Percentiles rank a stretch among this genome's conserved stretches.
Evolutionary conservation across 2,888 invertebrate species (phyloP).

Genomic region (Tineola bisselliella): DNA sequence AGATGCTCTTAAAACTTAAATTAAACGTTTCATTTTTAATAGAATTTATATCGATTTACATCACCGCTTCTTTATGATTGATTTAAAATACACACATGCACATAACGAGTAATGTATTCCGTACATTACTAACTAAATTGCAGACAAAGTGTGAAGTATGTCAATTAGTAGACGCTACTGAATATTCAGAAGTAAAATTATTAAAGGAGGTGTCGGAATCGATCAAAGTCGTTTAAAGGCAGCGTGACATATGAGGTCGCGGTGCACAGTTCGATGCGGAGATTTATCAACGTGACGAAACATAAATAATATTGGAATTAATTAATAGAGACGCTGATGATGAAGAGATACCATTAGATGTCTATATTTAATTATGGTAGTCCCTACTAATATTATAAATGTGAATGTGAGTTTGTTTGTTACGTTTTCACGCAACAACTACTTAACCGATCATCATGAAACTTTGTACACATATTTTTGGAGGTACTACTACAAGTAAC

Average conservation of each 20-base stretch:
- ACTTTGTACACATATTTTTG: too few relatives aligned
- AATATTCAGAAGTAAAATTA: constrained; percentile 1
- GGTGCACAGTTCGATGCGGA: not conserved
- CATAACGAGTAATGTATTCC: not conserved
- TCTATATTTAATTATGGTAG: not conserved
- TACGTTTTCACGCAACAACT: too few relatives aligned
- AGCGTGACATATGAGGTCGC: not conserved
- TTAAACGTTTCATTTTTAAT: too few relatives aligned
- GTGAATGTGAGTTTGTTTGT: too few relatives aligned
- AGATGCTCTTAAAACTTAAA: too few relatives aligned
- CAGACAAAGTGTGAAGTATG: not conserved
- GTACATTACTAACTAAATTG: not conserved
- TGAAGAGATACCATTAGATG: not conserved
- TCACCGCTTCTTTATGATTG: too few relatives aligned
- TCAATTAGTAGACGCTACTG: not conserved
- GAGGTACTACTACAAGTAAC: too few relatives aligned
- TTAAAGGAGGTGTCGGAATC: not conserved
- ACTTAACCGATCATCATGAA: too few relatives aligned
- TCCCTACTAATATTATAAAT: too few relatives aligned
- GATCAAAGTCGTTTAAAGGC: not conserved
- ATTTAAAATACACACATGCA: too few relatives aligned
- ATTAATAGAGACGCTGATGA: not conserved
- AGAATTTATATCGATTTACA: too few relatives aligned
- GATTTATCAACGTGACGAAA: not conserved
- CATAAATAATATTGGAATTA: not conserved